Base-by-base conservation (phyloP, 2,797 vertebrate species). In the Selene dorsalis region DNA sequence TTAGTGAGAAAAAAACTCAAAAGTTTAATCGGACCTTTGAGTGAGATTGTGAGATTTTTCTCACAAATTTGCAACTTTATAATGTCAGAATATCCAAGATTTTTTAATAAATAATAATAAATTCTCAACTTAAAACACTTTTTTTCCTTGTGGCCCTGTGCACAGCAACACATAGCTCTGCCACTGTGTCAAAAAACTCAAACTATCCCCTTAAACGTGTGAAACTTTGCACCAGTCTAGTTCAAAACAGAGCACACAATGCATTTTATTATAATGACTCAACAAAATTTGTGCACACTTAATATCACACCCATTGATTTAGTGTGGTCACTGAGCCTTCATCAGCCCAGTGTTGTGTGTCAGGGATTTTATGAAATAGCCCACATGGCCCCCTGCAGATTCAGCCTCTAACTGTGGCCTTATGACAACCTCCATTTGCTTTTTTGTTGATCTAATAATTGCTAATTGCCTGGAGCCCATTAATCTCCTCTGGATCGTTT, bases 401-500 rank as follows among this genome's bases (percentile, higher is more conserved):
- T 41, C 67, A 17, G 26, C 77, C 61, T 66, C 57, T 26, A 28
- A 73, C 41, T 62, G 57, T 47, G 30, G 66, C 69, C 72, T 77
- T 9, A 56, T 22, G 64, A 82, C 75, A 77, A 78, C 73, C 67
- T 69, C 60, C 72, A 75, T 79, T 80, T 69, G 64, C 53, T 70
- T 82, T 73, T 78, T 59, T 75, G 62, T 79, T 69, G 56, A 84
- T 86, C 66, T 80, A 67, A 87, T 89, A 82, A 87, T 88, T 80
- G 74, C 57, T 71, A 76, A 73, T 47, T 62, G 66, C 65, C 71
- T 48, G 32, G 12, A 30, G 69, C 18, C 13, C 77, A 72, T 82
- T 80, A 53, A 72, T 82, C 69, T 76, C 75, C 75, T 81, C 26
- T 70, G 69, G 69, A 79, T 79, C 45, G 72, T 75, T n/a, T 2